A percentile compares a stretch with the other conserved stretches of the same genome.
Conservation (phyloP, 2,888 invertebrate genomes). For the Ormyrus rosae region DNA sequence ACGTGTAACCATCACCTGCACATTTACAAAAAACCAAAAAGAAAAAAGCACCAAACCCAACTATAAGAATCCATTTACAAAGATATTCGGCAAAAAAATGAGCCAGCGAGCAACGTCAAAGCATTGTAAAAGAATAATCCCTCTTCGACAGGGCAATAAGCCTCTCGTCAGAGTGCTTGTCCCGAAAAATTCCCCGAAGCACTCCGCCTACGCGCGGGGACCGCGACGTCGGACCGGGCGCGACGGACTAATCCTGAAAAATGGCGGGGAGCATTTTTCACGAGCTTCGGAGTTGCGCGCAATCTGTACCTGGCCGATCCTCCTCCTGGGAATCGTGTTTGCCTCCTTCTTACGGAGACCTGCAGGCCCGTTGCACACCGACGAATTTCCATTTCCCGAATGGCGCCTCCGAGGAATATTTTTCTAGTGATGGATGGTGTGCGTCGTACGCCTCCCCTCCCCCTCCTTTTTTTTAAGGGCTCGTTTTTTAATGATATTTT, state of each 20-base stretch:
- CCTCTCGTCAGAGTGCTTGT: too few relatives aligned
- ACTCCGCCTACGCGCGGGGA: background rate
- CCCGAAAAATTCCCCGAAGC: background rate
- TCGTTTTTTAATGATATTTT: too few relatives aligned
- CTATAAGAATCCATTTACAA: too few relatives aligned
- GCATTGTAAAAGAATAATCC: too few relatives aligned
- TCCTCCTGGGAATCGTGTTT: background rate
- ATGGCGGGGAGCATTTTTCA: slow-evolving; percentile 69
- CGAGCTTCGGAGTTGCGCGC: slow-evolving; percentile 65
- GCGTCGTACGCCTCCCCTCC: background rate
- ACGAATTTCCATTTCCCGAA: slow-evolving; percentile 49
- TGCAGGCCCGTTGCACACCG: background rate
- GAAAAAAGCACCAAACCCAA: too few relatives aligned
- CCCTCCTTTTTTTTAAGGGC: too few relatives aligned
- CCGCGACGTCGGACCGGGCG: background rate
- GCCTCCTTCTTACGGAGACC: background rate
- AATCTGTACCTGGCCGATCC: slow-evolving; percentile 61
- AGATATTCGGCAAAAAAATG: too few relatives aligned
- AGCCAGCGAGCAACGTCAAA: too few relatives aligned
- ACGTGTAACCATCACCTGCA: too few relatives aligned
- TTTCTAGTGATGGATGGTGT: too few relatives aligned
- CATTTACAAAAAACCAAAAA: too few relatives aligned
- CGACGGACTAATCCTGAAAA: slow-evolving; percentile 69
- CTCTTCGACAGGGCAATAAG: too few relatives aligned
- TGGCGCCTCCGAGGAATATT: slow-evolving; percentile 13